These are phyloP conservation scores for Stigmatopora nigra DNA, from an alignment of 2,113 vertebrate species.

Conservation along the genomic window DNA sequence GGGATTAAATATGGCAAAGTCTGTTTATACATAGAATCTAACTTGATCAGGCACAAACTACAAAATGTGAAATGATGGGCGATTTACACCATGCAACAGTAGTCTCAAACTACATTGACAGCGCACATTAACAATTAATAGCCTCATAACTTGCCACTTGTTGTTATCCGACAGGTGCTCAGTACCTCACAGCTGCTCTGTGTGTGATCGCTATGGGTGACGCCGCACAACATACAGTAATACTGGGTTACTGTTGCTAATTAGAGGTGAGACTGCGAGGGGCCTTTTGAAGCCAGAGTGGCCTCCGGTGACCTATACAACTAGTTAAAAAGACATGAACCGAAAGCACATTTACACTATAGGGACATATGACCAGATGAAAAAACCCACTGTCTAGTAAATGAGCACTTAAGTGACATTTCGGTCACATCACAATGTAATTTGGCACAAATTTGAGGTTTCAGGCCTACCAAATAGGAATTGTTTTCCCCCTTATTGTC, in stretches of 20 bases:
- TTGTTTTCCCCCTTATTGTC: slow-evolving; percentile 43
- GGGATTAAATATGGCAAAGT: background rate
- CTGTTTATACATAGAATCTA: background rate
- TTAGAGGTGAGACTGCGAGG: slow-evolving; percentile 25
- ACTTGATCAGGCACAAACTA: background rate
- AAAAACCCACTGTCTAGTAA: background rate
- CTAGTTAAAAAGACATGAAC: background rate
- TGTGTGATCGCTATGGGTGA: slow-evolving; percentile 42
- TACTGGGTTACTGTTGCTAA: slow-evolving; percentile 27
- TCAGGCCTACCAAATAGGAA: background rate
- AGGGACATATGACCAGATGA: background rate
- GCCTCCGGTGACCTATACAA: background rate
- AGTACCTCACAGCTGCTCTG: slow-evolving; percentile 41
- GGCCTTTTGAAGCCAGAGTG: slow-evolving; percentile 12
- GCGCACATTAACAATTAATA: slow-evolving; percentile 44
- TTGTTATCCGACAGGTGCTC: slow-evolving; percentile 51
- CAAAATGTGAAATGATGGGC: background rate
- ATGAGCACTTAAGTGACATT: background rate
- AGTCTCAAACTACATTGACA: slow-evolving; percentile 4
- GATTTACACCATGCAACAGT: background rate
- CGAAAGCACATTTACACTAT: background rate
- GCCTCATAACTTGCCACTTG: slow-evolving; percentile 25
- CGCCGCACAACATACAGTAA: slow-evolving; percentile 34
- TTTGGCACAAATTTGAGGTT: background rate
- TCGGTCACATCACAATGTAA: background rate